Conservation (phyloP, 2,888 invertebrate species). For the Mycalesis mineus region DNA sequence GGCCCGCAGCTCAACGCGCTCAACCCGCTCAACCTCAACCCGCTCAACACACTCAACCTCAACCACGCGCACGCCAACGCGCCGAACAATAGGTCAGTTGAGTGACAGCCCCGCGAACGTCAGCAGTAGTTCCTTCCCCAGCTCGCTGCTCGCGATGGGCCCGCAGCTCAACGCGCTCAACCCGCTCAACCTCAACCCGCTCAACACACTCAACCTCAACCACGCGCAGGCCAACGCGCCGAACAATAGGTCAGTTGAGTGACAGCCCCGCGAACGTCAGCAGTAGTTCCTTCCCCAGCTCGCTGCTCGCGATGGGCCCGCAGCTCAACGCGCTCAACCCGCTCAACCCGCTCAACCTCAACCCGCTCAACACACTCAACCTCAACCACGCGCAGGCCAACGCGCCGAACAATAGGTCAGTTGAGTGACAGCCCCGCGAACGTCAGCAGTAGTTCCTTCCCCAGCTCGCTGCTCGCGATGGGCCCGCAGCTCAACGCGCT, state of each 20-base stretch:
- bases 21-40: no score
- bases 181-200: slow-evolving; percentile 2
- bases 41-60: slow-evolving; percentile 66
- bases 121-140: slow-evolving; percentile 77
- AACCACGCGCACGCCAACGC: slow-evolving; percentile 40
- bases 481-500: slow-evolving; percentile 2
- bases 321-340: background rate
- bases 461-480: slow-evolving; percentile 49
- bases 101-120: slow-evolving; percentile 68
- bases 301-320: background rate
- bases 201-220: slow-evolving; percentile 61
- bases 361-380: slow-evolving; percentile 67
- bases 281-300: slow-evolving; percentile 77
- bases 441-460: slow-evolving; percentile 75
- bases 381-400: slow-evolving; percentile 45
- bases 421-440: slow-evolving; percentile 68
- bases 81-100: slow-evolving; percentile 64
- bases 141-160: slow-evolving; percentile 34
- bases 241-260: slow-evolving; percentile 70
- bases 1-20: slow-evolving; percentile 2
- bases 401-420: slow-evolving; percentile 58
- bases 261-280: slow-evolving; percentile 69
- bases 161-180: slow-evolving; percentile 4
- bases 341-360: slow-evolving; percentile 64
- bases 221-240: slow-evolving; percentile 32